These are phyloP conservation scores for Oceanodroma tethys DNA, from an alignment of 2,113 vertebrate species.

Conservation along the genomic window DNA sequence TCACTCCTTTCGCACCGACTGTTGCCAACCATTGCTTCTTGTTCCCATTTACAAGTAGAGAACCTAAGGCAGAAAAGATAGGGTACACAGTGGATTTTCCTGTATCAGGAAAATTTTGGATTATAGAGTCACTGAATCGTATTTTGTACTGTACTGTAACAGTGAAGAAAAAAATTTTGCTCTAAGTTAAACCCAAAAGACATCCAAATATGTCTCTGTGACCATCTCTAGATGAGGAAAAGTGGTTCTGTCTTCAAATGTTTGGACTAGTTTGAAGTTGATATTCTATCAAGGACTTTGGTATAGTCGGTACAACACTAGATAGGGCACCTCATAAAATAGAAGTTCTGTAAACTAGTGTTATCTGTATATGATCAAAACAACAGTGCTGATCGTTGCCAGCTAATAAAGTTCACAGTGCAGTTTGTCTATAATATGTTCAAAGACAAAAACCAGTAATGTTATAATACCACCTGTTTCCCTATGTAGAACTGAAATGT, in stretches of 20 bases:
- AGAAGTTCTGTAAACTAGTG: not conserved
- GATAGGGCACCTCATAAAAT: not conserved
- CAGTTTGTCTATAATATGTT: not conserved
- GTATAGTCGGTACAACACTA: not conserved
- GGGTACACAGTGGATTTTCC: not conserved
- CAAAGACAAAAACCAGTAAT: not conserved
- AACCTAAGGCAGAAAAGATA: not conserved
- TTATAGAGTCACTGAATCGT: not conserved
- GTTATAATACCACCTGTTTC: not conserved
- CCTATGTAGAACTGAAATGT: not conserved
- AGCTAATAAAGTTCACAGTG: not conserved
- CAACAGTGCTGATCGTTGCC: not conserved
- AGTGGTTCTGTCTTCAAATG: not conserved
- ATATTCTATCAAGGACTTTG: not conserved
- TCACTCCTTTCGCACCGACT: not conserved
- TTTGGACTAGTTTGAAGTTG: not conserved
- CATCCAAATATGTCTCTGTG: not conserved
- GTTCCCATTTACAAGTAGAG: not conserved
- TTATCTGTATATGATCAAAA: not conserved
- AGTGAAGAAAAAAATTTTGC: not conserved
- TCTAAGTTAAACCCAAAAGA: not conserved
- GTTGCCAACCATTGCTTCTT: not conserved
- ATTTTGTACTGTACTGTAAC: not conserved
- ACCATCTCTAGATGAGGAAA: not conserved
- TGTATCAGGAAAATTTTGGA: not conserved